A percentile compares a stretch with the other conserved stretches of the same genome.
Evolutionary conservation across 1,140 invertebrate genomes (phyloP).

Genomic region (Procambarus virginalis): DNA sequence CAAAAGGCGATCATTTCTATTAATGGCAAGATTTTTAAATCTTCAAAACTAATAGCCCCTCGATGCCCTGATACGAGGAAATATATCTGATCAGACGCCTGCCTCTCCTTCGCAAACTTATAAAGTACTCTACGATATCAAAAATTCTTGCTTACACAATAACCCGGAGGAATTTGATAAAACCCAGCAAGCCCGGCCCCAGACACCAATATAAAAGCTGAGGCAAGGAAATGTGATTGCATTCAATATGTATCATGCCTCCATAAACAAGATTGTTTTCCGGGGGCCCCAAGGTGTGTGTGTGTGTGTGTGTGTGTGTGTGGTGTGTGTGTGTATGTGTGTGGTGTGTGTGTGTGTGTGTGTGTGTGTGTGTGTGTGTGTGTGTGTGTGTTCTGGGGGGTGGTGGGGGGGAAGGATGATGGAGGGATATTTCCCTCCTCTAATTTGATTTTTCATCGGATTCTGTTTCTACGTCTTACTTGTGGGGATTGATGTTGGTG

Average conservation of each 20-base stretch:
- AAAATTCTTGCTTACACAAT: constrained; percentile 65
- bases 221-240: constrained; percentile 59
- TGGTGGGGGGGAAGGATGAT: not conserved
- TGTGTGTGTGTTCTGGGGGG: not conserved
- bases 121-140: constrained; percentile 60
- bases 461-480: constrained; percentile 6
- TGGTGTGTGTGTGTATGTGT: no score
- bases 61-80: constrained; percentile 21
- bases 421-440: not conserved
- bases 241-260: constrained; percentile 59
- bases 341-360: no score
- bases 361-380: not conserved
- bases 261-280: constrained; percentile 61
- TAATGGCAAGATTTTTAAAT: constrained; percentile 4
- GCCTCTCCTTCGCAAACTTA: constrained; percentile 30
- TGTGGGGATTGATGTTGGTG: constrained; percentile 4
- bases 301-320: no score
- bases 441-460: constrained; percentile 30
- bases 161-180: constrained; percentile 66
- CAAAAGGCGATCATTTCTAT: constrained; percentile 29
- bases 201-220: constrained; percentile 64
- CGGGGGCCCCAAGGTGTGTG: constrained; percentile 1
- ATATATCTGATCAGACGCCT: constrained; percentile 3
- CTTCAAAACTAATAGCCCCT: constrained; percentile 24
- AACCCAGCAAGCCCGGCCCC: constrained; percentile 35